Evolutionary conservation across 2,888 invertebrate genomes (phyloP), one percentile per base, ranked within the genome.

Genomic region (Syritta pipiens): DNA sequence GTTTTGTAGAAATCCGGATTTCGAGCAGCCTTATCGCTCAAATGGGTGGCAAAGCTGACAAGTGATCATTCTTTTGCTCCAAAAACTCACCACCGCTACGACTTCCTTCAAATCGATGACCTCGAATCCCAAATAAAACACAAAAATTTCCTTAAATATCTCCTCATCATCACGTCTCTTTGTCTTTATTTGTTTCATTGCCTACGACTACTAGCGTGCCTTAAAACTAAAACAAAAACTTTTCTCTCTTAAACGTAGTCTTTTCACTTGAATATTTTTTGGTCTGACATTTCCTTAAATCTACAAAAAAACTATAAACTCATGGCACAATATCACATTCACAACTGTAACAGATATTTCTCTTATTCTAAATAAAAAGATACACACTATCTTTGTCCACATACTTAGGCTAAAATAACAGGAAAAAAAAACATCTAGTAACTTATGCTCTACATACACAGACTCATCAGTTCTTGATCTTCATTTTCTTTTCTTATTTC

Each of bases 321-420:
- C 71, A 72, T 77, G 77, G 71, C 77, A 55, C 65, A 40, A 67
- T 72, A 77, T 77, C 77, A 77, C 77, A 77, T 48, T 65, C n/a
- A 20, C 22, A 57, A 71, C n/a, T 46, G 69, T 40, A 46, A 71
- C 62, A 51, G 40, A 55, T 49, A 26, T 40, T 22, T 22, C 10
- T 10, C 12, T 57, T 19, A 20, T 3, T 2, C 7, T 37, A 17
- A 6, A 37, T 17, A 12, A 14, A 12, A 17, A 4, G 17, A 37
- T n/a, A n/a, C n/a, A n/a, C n/a, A n/a, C n/a, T n/a, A n/a, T n/a
- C n/a, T n/a, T n/a, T n/a, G n/a, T n/a, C n/a, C n/a, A n/a, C n/a
- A n/a, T n/a, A n/a, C n/a, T n/a, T n/a, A n/a, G n/a, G n/a, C n/a
- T n/a, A n/a, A n/a, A n/a, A n/a, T n/a, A n/a, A n/a, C n/a, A n/a